phyloP scores from a whole-genome alignment of 2,888 invertebrate species.

The Pseudoips prasinana region DNA sequence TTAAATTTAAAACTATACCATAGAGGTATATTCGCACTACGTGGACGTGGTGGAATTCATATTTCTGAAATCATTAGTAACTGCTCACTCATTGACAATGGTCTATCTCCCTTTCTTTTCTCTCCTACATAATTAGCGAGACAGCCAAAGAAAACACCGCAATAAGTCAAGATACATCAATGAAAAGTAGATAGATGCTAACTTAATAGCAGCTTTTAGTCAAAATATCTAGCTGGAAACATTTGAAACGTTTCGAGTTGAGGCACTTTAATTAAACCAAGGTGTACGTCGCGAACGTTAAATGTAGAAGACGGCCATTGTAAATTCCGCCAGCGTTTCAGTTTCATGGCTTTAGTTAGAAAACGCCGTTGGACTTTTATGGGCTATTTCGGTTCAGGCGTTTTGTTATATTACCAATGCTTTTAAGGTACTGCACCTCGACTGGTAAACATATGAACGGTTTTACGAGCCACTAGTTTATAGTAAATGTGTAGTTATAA shows the following conservation, averaged over 20 bases:
- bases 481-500: slow-evolving; percentile 68
- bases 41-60: too few relatives aligned
- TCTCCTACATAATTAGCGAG: too few relatives aligned
- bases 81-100: too few relatives aligned
- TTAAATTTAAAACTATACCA: too few relatives aligned
- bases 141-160: too few relatives aligned
- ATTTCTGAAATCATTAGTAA: too few relatives aligned
- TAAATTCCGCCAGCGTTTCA: slow-evolving; percentile 78
- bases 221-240: slow-evolving; percentile 29
- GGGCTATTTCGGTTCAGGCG: slow-evolving; percentile 82
- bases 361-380: slow-evolving; percentile 80
- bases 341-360: slow-evolving; percentile 82
- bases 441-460: slow-evolving; percentile 77
- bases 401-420: slow-evolving; percentile 83
- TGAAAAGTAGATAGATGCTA: too few relatives aligned
- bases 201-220: slow-evolving; percentile 19
- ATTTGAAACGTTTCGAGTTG: slow-evolving; percentile 35
- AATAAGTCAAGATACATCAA: too few relatives aligned
- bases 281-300: slow-evolving; percentile 75
- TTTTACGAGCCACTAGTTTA: slow-evolving; percentile 74
- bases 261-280: slow-evolving; percentile 78
- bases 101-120: too few relatives aligned
- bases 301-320: slow-evolving; percentile 77
- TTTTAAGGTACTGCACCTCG: slow-evolving; percentile 80
- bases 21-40: too few relatives aligned